Evolutionary conservation across 2,113 vertebrate species (phyloP).

Genomic region (Panthera uncia): DNA sequence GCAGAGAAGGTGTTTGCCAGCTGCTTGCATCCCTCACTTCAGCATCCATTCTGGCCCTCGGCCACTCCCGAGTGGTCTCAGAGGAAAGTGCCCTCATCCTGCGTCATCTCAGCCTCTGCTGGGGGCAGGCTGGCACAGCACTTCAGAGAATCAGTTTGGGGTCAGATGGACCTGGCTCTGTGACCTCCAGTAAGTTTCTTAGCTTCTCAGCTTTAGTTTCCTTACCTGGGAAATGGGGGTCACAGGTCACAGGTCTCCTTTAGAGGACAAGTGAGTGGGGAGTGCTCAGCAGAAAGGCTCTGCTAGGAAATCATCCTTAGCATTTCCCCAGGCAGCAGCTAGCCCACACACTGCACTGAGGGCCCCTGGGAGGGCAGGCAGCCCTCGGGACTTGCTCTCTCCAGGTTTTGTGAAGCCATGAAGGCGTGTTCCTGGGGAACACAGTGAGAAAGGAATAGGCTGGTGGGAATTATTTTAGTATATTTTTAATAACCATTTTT

Average conservation of each 20-base stretch:
- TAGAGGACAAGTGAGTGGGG: not conserved
- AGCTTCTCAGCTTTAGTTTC: not conserved
- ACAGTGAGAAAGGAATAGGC: not conserved
- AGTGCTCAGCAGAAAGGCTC: not conserved
- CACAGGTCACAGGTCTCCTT: not conserved
- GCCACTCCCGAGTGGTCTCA: not conserved
- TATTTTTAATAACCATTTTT: not conserved
- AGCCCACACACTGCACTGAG: not conserved
- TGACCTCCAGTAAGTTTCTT: not conserved
- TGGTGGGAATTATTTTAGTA: not conserved
- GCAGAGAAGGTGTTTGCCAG: not conserved
- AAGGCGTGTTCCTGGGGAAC: not conserved
- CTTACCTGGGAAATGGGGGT: not conserved
- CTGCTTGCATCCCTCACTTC: fast-evolving
- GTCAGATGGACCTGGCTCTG: not conserved
- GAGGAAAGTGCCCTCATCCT: not conserved
- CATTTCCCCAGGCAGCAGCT: not conserved
- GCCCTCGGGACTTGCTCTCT: not conserved
- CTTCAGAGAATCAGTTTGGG: not conserved
- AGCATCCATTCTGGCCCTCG: not conserved
- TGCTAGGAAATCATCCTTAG: fast-evolving
- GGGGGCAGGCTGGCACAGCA: not conserved
- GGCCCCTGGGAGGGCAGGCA: fast-evolving
- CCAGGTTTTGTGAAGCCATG: not conserved
- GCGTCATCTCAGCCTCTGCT: not conserved